Base-by-base conservation (phyloP, 1,140 invertebrate genomes). In the Polypedilum pembai region DNA sequence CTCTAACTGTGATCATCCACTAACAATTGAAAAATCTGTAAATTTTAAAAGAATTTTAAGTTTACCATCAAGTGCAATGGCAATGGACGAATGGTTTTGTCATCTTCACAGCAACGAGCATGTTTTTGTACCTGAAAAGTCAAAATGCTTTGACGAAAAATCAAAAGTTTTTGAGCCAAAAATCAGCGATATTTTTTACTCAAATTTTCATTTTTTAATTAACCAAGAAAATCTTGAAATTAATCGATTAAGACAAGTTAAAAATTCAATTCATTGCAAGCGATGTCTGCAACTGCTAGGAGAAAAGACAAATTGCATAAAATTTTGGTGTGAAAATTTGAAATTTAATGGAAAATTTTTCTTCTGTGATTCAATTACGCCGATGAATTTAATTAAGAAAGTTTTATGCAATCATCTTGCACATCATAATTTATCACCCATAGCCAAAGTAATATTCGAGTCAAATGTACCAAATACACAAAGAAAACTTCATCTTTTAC, bases 81-180 rank as follows among this genome's bases (percentile, higher is more conserved):
- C 17, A 18, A 21, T 69, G 18, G 8, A 8, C 8, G 65, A 69
- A 10, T 69, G 65, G 65, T 69, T 69, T 69, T 69, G 65, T 69
- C 65, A 69, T 69, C 65, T n/a, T 20, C 65, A 69, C 12, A 7
- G 17, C 18, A 18, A 18, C 3, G 65, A 69, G 8, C 8, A 69
- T 10, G 7, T 69, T 18, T 69, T 69, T 12, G n/a, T n/a, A 56
- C 45, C 45, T n/a, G 45, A 56, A 15, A 8, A 56, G 12, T 56
- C 12, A 20, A 8, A 18, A 18, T 69, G 65, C 7, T 69, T 69
- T 20, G 18, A 69, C 20, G 65, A 69, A 20, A 18, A 69, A 21
- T 18, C 65, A 10, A n/a, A 69, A 69, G 17, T 20, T 5, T 69
- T 69, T 69, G 8, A 69, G 10, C 65, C 65, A 69, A 69, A 69